These are phyloP conservation scores for Onthophagus sagittarius DNA, from an alignment of 2,888 invertebrate genomes.

Conservation along the genomic window DNA sequence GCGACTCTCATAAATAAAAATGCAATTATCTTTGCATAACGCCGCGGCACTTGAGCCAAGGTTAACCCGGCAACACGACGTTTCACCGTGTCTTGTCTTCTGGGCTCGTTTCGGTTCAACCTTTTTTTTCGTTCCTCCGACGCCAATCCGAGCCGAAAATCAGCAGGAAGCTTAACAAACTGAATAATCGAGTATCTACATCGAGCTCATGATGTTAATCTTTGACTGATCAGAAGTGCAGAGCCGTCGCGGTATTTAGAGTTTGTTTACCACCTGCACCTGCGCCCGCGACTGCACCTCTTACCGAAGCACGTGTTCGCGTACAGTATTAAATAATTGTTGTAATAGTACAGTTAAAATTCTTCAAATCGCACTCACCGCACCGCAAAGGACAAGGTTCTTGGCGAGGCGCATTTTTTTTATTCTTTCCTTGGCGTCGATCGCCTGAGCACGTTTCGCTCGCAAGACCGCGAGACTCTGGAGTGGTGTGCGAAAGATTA, in stretches of 20 bases:
- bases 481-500: neutral
- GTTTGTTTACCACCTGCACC: constrained; percentile 17
- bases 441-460: neutral
- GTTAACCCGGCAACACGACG: neutral
- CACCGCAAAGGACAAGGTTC: constrained; percentile 23
- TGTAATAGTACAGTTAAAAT: constrained; percentile 24
- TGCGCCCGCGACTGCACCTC: constrained; percentile 7
- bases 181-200: neutral
- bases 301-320: constrained; percentile 18
- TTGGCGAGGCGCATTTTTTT: constrained; percentile 14
- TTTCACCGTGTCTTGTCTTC: neutral
- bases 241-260: neutral
- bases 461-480: neutral
- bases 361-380: constrained; percentile 19
- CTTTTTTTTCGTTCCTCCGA: neutral
- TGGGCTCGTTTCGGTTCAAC: neutral
- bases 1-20: constrained; percentile 27
- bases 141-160: neutral
- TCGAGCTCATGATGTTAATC: neutral
- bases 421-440: constrained; percentile 3
- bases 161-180: neutral
- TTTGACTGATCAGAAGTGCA: neutral
- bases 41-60: neutral
- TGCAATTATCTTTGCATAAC: constrained; percentile 20
- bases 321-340: constrained; percentile 24